Base-by-base conservation (phyloP, 2,797 vertebrate genomes). In the Chrosomus eos region DNA sequence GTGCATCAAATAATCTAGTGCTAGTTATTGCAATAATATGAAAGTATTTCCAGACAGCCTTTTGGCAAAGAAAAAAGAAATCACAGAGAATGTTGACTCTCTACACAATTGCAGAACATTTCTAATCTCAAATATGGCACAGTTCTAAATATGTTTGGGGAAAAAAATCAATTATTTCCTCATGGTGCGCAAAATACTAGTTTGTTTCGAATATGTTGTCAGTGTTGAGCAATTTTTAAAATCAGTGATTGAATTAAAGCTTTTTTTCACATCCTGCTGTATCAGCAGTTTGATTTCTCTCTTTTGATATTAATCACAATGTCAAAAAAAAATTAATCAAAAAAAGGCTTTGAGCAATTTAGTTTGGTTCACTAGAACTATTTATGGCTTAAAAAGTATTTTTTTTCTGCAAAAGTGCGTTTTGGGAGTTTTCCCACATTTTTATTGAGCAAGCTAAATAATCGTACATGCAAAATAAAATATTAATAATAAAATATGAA, bases 121-220 rank as follows among this genome's bases (percentile, higher is more conserved):
- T 82, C 26, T 55, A 38, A 53, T 55, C 33, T 81, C 16, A 55
- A 53, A 80, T 55, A 70, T 81, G 8, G 10, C 60, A 53, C 66
- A 26, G 33, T 84, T 86, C 76, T 71, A 67, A 82, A 80, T 87
- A 79, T 68, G 64, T 86, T 88, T 78, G 58, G 53, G 45, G 43
- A 1, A 18, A 78, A 84, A 86, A 81, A 81, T 73, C 60, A 28
- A 40, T 88, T 79, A 31, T 55, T 80, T 33, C 64, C 43, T 38
- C 53, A 43, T 72, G 26, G 55, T 38, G 77, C 70, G 67, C 16
- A 23, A 67, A 68, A 83, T 60, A 40, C 23, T 11, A 23, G 16
- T 68, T 43, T 26, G 16, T 80, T 73, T 79, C 0, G 6, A 64
- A 31, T 64, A 31, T 45, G 26, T 31, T 64, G 3, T 78, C n/a